Evolutionary conservation across 2,888 invertebrate genomes (phyloP), one percentile per base, ranked within the genome.

Genomic region (Pycnomerus fuliginosus): DNA sequence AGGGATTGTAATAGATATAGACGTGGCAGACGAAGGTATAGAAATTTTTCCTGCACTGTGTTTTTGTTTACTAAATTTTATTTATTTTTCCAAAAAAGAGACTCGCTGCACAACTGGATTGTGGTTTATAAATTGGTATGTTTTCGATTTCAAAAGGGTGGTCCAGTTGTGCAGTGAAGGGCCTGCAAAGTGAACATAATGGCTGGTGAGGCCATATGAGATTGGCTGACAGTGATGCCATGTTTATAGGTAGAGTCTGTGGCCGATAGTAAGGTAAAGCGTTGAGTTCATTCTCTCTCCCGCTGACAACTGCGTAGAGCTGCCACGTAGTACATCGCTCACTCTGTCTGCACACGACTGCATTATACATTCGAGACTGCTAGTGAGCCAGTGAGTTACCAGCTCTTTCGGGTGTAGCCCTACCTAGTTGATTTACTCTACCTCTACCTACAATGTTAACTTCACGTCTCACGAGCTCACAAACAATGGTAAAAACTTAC

Each of bases 1-100:
- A 80, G 94, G 55, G 92, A 95, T 70, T 94, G 95, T 72, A 81
- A 84, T 43, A 79, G 87, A 50, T 83, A 87, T 62, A 76, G 79
- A 53, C 70, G 76, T 51, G 72, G 76, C 45, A 77, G 83, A 54
- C 80, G 82, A 60, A 80, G 83, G 71, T 75, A 68, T 64, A 65
- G 28, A 10, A 12, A 27, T 24, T 34, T 39, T 39, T 17, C n/a
- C n/a, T n/a, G n/a, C n/a, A n/a, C n/a, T n/a, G n/a, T n/a, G n/a
- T n/a, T n/a, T n/a, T n/a, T n/a, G n/a, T n/a, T n/a, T n/a, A 20
- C 5, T 20, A 20, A 20, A 7, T 20, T 20, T 20, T 20, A 7
- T 20, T 20, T 20, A 20, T 20, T 20, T 20, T n/a, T n/a, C n/a
- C n/a, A n/a, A 8, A 20, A 31, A 28, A 23, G 34, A 29, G 22